Evolutionary conservation across 2,888 invertebrate genomes (phyloP).

Genomic region (Drosophila picticornis): DNA sequence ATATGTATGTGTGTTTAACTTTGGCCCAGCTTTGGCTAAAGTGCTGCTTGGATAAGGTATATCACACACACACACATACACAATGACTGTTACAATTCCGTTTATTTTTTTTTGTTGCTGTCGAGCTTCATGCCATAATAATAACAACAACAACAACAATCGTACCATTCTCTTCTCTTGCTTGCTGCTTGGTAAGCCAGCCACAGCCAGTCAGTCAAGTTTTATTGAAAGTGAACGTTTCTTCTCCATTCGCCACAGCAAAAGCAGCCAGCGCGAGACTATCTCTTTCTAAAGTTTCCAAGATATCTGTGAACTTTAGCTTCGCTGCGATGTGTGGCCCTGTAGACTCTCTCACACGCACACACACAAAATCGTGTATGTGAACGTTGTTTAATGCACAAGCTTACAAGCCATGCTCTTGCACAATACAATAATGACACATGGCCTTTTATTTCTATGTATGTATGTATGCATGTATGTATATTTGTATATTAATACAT

Average conservation of each 20-base stretch:
- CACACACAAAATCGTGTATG: conserved; percentile 1
- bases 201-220: conserved; percentile 75
- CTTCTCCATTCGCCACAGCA: conserved; percentile 66
- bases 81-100: conserved; percentile 30
- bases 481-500: conserved; percentile 4
- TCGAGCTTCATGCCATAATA: conserved; percentile 45
- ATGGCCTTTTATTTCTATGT: conserved; percentile 58
- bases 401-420: conserved; percentile 74
- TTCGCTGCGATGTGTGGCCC: conserved; percentile 69
- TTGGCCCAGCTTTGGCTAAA: conserved; percentile 11
- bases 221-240: conserved; percentile 78
- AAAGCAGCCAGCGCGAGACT: conserved; percentile 64
- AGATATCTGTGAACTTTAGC: conserved; percentile 77
- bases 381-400: conserved; percentile 42
- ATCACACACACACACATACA: conserved; percentile 3
- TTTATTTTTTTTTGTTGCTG: conserved; percentile 38
- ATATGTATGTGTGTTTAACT: conserved; percentile 10
- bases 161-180: conserved; percentile 65
- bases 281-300: conserved; percentile 72
- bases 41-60: conserved; percentile 23
- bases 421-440: conserved; percentile 70
- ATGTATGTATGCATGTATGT: conserved; percentile 14
- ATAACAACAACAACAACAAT: conserved; percentile 17
- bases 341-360: conserved; percentile 49
- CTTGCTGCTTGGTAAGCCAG: conserved; percentile 21